Base-by-base conservation (phyloP, 2,888 invertebrate genomes). In the Volucella inanis region DNA sequence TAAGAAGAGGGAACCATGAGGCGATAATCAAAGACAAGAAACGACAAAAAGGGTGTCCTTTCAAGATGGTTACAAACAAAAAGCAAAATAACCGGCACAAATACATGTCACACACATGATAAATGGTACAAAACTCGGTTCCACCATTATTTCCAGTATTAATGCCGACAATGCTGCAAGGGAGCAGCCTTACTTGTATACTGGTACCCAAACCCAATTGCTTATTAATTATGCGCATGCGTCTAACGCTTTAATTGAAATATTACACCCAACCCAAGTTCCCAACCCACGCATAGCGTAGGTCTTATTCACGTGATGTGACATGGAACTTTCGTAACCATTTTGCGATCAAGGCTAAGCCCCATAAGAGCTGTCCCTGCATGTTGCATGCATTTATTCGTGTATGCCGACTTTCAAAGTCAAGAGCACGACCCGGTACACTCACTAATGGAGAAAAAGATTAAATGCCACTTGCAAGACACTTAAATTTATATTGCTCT, bases 141-240 rank as follows among this genome's bases (percentile, higher is more conserved):
- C 81, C 67, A 62, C 49, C 14, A 41, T 38, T 70, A 49, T 72
- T 52, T 57, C 57, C 43, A 50, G 55, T 15, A 41, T 57, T 57
- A 47, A 52, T 49, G 64, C 79, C 70, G 68, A 75, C 79, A 80
- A 75, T 55, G 64, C 57, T 43, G 64, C 22, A 49, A 22, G 57
- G 43, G 57, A 38, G 9, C 54, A 82, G 45, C 55, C 55, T 43
- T 61, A 39, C 49, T 12, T n/a, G n/a, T 31, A 57, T 52, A 50
- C 47, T 65, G 2, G 18, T 22, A 22, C 18, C 18, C 18, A 49
- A 18, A 74, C 49, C 55, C 79, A 80, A 80, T 75, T 80, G 75
- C 80, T 80, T 84, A 84, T 84, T 84, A 84, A 84, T 84, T 84
- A 84, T 84, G 84, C 84, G 62, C 84, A 80, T 84, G 80, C 79